A percentile compares a stretch with the other conserved stretches of the same genome.
These are phyloP conservation scores for Sinocyclocheilus anophthalmus DNA, from an alignment of 2,113 vertebrate genomes.

Conservation along the genomic window DNA sequence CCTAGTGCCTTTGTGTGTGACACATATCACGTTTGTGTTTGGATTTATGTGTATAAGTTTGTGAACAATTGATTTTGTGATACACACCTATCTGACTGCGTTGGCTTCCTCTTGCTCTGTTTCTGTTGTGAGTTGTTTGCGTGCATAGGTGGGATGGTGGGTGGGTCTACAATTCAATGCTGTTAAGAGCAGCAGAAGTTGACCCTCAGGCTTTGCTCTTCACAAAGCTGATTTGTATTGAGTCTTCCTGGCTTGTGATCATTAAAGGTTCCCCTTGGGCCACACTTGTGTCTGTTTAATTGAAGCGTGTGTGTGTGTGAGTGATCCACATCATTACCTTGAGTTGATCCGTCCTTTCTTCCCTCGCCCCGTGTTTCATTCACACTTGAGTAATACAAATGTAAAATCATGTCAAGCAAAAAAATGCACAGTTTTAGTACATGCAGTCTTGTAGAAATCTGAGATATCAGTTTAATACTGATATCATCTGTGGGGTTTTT, in stretches of 20 bases:
- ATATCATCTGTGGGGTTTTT: neutral
- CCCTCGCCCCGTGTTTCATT: constrained; percentile 34
- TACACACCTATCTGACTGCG: constrained; percentile 4
- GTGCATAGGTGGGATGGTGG: constrained; percentile 23
- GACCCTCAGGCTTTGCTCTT: constrained; percentile 50
- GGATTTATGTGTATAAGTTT: neutral
- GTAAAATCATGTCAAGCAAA: constrained; percentile 22
- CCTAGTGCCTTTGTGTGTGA: neutral
- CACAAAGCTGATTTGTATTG: constrained; percentile 60
- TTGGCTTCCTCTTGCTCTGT: constrained; percentile 26
- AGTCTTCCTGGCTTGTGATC: constrained; percentile 52
- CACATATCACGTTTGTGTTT: neutral
- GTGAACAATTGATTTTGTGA: constrained; percentile 21
- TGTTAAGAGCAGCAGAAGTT: constrained; percentile 38
- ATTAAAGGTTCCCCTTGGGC: constrained; percentile 56
- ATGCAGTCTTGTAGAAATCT: neutral
- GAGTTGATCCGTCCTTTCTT: constrained; percentile 48
- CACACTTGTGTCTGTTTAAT: constrained; percentile 54
- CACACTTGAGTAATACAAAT: constrained; percentile 14
- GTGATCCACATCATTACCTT: constrained; percentile 53
- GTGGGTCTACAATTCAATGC: constrained; percentile 14
- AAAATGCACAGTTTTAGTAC: neutral
- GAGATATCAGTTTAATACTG: neutral
- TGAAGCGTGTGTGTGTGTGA: constrained; percentile 52
- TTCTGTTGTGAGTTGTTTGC: constrained; percentile 22